Percentiles rank a stretch among this genome's conserved stretches.
Evolutionary conservation across 2,888 invertebrate species (phyloP).

Genomic region (Ennomos erosarius): DNA sequence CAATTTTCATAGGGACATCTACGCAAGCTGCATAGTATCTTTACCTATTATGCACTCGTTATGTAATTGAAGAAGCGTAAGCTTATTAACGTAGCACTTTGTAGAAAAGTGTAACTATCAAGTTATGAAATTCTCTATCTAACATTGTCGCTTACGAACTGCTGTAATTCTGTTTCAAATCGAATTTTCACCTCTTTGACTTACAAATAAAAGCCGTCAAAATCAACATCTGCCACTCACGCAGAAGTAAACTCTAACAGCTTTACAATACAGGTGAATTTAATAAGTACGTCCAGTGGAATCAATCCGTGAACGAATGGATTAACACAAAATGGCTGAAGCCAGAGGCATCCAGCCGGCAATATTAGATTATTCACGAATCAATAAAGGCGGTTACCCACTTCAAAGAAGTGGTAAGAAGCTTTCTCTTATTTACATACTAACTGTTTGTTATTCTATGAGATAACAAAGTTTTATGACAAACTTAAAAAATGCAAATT

Average conservation of each 20-base stretch:
- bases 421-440: background rate
- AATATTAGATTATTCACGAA: constrained; percentile 59
- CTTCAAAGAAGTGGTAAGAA: constrained; percentile 4
- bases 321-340: constrained; percentile 43
- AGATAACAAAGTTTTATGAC: no score
- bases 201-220: constrained; percentile 15
- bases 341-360: constrained; percentile 48
- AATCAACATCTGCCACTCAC: background rate
- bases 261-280: constrained; percentile 3
- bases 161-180: constrained; percentile 11
- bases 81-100: no score
- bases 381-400: constrained; percentile 44
- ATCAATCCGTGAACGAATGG: constrained; percentile 35
- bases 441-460: no score
- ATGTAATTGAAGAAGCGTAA: no score
- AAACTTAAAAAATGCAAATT: no score
- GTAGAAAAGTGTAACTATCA: no score
- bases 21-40: no score
- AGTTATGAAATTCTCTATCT: no score
- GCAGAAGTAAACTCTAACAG: constrained; percentile 1
- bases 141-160: background rate
- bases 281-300: constrained; percentile 11
- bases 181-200: constrained; percentile 20
- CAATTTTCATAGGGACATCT: no score
- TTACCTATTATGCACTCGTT: no score